Percentiles rank a stretch among this genome's conserved stretches.
Evolutionary conservation across 2,888 invertebrate species (phyloP).

Genomic region (Polymixis lichenea): DNA sequence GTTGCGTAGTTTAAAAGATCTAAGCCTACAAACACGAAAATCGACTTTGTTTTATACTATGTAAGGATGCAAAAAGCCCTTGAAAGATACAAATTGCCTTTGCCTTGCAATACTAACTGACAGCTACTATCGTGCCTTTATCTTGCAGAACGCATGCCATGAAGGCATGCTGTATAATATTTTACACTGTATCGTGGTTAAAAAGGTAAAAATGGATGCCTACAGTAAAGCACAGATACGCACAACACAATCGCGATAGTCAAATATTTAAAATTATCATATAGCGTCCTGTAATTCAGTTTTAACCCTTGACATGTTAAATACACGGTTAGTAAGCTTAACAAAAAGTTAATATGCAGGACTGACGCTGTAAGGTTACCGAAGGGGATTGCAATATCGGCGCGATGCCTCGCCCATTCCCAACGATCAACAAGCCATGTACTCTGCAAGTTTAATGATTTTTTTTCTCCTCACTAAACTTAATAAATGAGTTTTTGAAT

Average conservation of each 20-base stretch:
- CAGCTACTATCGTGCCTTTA: neutral
- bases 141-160: neutral
- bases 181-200: neutral
- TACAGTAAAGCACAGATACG: neutral
- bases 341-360: conserved; percentile 68
- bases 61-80: too few species aligned
- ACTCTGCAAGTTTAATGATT: conserved; percentile 68
- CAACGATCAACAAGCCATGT: conserved; percentile 71
- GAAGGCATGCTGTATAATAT: neutral
- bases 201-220: neutral
- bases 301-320: conserved; percentile 42
- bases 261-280: conserved; percentile 27
- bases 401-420: conserved; percentile 49
- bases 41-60: too few species aligned
- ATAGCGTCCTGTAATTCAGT: conserved; percentile 34
- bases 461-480: conserved; percentile 63
- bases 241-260: neutral
- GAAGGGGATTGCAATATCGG: conserved; percentile 75
- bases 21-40: too few species aligned
- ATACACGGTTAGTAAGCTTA: conserved; percentile 46
- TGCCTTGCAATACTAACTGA: neutral
- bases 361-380: conserved; percentile 65
- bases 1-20: too few species aligned
- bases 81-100: too few species aligned
- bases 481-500: conserved; percentile 62